phyloP scores from a whole-genome alignment of 1,140 invertebrate species.

The Caerostris darwini region DNA sequence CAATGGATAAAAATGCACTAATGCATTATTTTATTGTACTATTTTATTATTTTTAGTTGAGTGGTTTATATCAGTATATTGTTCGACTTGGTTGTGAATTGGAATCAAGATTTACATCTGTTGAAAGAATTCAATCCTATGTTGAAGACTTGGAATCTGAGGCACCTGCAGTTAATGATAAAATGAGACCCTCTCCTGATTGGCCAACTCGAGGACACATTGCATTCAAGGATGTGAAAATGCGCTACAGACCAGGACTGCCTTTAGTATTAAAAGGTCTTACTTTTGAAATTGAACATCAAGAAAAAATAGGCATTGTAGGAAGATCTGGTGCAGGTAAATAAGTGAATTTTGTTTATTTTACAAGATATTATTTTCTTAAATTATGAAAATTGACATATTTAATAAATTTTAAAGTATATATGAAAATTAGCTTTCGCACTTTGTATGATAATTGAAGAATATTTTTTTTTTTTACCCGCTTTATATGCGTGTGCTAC shows the following conservation, averaged over 20 bases:
- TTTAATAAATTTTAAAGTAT: no score
- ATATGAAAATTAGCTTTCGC: no score
- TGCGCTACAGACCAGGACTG: constrained; percentile 85
- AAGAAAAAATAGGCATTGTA: constrained; percentile 85
- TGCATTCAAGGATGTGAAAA: constrained; percentile 86
- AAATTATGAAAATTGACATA: no score
- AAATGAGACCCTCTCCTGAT: constrained; percentile 81
- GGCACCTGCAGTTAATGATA: constrained; percentile 77
- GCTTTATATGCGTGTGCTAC: no score
- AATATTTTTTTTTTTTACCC: no score
- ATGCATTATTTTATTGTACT: no score
- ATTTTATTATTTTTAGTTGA: constrained; percentile 82
- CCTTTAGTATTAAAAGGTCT: constrained; percentile 86
- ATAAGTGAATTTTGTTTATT: not conserved
- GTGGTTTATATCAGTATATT: constrained; percentile 87
- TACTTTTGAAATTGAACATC: constrained; percentile 84
- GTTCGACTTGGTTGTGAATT: constrained; percentile 85
- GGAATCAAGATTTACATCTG: constrained; percentile 87
- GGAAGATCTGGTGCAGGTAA: constrained; percentile 84
- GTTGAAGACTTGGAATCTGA: constrained; percentile 80
- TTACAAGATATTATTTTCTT: no score
- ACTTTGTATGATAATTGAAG: no score
- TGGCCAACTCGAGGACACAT: constrained; percentile 89
- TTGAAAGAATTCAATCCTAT: constrained; percentile 84
- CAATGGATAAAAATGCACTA: no score